A percentile compares a stretch with the other conserved stretches of the same genome.
These are phyloP conservation scores for Luidia sarsii DNA, from an alignment of 53 echinoderm and acorn worm genomes.

Conservation along the genomic window DNA sequence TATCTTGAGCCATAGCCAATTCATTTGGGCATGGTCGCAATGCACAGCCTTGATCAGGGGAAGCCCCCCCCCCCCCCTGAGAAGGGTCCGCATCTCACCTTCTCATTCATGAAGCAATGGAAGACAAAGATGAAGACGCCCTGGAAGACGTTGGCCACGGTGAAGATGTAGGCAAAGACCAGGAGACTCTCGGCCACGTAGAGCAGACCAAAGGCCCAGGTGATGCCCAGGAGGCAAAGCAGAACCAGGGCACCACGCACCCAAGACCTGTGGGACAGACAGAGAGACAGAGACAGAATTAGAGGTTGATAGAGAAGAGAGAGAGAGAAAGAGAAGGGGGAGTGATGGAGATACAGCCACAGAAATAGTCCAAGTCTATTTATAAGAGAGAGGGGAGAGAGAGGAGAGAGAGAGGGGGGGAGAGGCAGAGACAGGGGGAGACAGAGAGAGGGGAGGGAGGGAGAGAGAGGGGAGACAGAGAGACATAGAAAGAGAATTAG, in stretches of 20 bases:
- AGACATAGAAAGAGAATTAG: too few relatives aligned
- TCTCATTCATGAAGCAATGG: constrained; percentile 98
- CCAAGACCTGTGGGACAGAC: constrained; percentile 66
- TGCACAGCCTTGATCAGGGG: too few relatives aligned
- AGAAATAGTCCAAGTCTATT: too few relatives aligned
- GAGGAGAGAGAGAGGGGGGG: not conserved
- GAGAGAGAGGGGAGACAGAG: not conserved
- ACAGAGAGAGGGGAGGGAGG: not conserved
- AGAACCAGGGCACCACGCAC: constrained; percentile 86
- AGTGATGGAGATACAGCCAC: not conserved
- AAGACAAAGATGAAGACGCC: constrained; percentile 90
- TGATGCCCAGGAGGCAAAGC: constrained; percentile 90
- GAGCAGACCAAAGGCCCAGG: constrained; percentile 93
- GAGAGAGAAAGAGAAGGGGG: not conserved
- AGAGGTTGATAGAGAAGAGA: too few relatives aligned
- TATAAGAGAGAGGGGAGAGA: too few relatives aligned
- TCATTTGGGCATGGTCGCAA: too few relatives aligned
- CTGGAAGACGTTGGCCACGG: constrained; percentile 85
- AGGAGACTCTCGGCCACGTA: constrained; percentile 71
- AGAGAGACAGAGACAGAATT: not conserved
- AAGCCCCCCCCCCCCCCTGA: too few relatives aligned
- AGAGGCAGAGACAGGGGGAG: not conserved
- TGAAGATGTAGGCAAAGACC: constrained; percentile 96
- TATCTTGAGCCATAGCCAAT: too few relatives aligned
- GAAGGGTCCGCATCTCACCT: constrained; percentile 69